phyloP scores from a whole-genome alignment of 2,797 vertebrate genomes.

The Galagoides demidoff region DNA sequence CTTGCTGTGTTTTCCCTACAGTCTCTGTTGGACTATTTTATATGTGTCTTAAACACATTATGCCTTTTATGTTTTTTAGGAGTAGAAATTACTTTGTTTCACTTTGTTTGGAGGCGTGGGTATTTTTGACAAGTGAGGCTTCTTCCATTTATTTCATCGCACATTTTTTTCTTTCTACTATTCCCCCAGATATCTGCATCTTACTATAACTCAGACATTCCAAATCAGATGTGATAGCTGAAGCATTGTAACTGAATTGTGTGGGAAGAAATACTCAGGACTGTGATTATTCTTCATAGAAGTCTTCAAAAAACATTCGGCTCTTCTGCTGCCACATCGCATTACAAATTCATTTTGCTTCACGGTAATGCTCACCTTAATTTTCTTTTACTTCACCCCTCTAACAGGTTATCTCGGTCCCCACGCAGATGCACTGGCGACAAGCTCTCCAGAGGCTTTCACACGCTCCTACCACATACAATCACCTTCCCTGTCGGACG shows the following conservation, averaged over 20 bases:
- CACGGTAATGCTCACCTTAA: conserved; percentile 53
- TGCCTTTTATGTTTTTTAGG: not conserved
- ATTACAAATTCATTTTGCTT: conserved; percentile 70
- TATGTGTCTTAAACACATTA: not conserved
- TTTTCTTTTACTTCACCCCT: conserved; percentile 63
- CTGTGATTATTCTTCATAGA: conserved; percentile 69
- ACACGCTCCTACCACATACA: not conserved
- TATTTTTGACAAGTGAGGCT: not conserved
- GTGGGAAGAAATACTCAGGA: conserved; percentile 41
- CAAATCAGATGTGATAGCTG: conserved; percentile 65
- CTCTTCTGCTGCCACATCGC: conserved; percentile 62
- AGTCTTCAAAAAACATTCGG: conserved; percentile 48
- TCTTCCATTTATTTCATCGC: conserved; percentile 1
- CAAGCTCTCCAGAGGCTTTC: conserved; percentile 18
- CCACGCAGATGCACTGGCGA: not conserved
- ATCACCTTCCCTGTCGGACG: conserved; percentile 21
- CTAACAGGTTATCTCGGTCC: conserved; percentile 56
- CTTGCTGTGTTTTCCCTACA: not conserved
- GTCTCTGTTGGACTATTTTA: not conserved
- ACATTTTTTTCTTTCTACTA: conserved; percentile 1
- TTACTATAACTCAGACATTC: conserved; percentile 55
- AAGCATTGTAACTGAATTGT: conserved; percentile 62
- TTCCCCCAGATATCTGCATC: conserved; percentile 16
- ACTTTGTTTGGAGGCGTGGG: not conserved
- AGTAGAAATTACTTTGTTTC: conserved; percentile 18